Percentiles rank a stretch among this genome's conserved stretches.
Evolutionary conservation across 2,797 vertebrate species (phyloP).

Genomic region (Enteromius thamalakanensis): DNA sequence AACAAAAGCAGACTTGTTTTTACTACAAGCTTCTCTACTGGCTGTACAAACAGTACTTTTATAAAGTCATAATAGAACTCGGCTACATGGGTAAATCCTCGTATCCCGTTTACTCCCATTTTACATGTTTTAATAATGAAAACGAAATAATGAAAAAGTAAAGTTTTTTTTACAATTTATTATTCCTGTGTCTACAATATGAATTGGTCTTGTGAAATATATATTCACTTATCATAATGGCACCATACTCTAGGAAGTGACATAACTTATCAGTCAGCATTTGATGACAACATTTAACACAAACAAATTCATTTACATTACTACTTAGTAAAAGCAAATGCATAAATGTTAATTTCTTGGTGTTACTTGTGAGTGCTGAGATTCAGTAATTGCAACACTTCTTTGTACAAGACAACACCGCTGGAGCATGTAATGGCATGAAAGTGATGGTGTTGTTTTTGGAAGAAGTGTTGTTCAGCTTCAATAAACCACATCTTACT

Average conservation of each 20-base stretch:
- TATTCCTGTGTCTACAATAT: neutral
- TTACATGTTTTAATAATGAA: neutral
- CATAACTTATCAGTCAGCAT: neutral
- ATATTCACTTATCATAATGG: neutral
- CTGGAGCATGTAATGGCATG: neutral
- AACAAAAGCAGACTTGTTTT: constrained; percentile 11
- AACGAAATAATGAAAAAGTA: no score
- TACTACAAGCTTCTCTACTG: neutral
- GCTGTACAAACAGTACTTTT: neutral
- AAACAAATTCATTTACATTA: neutral
- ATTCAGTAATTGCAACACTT: neutral
- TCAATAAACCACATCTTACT: neutral
- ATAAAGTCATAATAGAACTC: neutral
- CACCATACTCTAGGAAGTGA: neutral
- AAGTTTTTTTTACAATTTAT: no score
- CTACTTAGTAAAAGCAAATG: neutral
- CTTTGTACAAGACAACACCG: neutral
- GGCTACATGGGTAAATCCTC: neutral
- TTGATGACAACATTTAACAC: neutral
- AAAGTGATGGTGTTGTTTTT: neutral
- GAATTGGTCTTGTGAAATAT: neutral
- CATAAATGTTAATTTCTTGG: neutral
- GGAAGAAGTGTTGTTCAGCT: neutral
- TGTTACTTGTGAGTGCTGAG: neutral
- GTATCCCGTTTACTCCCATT: neutral